Conservation (phyloP, 2,113 vertebrate species). For the Ictalurus furcatus region DNA sequence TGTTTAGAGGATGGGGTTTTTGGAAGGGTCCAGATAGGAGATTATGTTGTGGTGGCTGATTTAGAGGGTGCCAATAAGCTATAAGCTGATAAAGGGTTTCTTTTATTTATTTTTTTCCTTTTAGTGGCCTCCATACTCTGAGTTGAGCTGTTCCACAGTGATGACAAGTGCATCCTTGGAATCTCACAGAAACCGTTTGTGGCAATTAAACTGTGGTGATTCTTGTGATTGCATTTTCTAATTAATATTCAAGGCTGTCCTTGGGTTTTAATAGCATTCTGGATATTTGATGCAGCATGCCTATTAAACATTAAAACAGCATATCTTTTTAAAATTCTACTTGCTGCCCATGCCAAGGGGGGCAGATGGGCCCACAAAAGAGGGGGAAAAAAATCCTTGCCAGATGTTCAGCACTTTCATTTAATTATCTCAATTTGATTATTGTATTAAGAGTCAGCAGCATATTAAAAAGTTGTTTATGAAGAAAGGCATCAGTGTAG, state of each 20-base stretch:
- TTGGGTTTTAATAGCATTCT: conserved; percentile 79
- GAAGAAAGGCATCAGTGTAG: conserved; percentile 56
- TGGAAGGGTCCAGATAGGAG: conserved; percentile 37
- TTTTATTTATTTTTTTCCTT: background rate
- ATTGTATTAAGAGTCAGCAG: conserved; percentile 58
- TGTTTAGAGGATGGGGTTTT: conserved; percentile 27
- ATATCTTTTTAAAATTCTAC: conserved; percentile 67
- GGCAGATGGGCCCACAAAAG: background rate
- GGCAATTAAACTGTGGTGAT: conserved; percentile 74
- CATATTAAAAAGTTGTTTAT: conserved; percentile 67
- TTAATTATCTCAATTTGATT: conserved; percentile 65
- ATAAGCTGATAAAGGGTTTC: conserved; percentile 44
- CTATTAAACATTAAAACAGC: conserved; percentile 70
- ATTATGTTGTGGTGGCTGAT: conserved; percentile 32
- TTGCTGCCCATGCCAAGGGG: conserved; percentile 64
- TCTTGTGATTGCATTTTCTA: conserved; percentile 79
- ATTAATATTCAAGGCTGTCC: conserved; percentile 78
- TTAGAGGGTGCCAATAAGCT: conserved; percentile 36
- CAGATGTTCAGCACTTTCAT: conserved; percentile 65
- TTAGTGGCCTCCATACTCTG: conserved; percentile 21
- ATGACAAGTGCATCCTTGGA: conserved; percentile 61
- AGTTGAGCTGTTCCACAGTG: conserved; percentile 46
- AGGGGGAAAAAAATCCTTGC: conserved; percentile 28
- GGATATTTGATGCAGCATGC: conserved; percentile 74
- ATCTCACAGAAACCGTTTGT: conserved; percentile 59